These are phyloP conservation scores for Prenolepis imparis DNA, from an alignment of 2,888 invertebrate genomes.

Conservation along the genomic window DNA sequence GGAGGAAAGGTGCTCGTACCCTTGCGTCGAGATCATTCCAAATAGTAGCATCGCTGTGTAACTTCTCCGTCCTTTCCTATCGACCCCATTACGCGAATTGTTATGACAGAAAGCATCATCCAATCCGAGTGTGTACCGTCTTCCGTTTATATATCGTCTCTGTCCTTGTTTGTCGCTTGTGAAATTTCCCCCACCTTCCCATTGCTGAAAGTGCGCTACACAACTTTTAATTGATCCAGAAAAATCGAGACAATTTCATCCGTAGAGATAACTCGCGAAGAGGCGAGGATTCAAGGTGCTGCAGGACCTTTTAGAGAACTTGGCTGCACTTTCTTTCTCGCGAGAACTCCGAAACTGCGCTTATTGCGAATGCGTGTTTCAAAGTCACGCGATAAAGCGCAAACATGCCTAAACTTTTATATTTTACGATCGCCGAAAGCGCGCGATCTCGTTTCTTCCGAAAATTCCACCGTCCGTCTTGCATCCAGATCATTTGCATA, in stretches of 20 bases:
- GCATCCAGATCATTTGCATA: slow-evolving; percentile 35
- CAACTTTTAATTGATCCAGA: slow-evolving; percentile 23
- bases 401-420: slow-evolving; percentile 27
- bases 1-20: slow-evolving; percentile 68
- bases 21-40: slow-evolving; percentile 78
- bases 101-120: slow-evolving; percentile 80
- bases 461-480: slow-evolving; percentile 21
- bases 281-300: not conserved
- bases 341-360: slow-evolving; percentile 15
- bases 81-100: slow-evolving; percentile 75
- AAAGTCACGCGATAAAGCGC: slow-evolving; percentile 48
- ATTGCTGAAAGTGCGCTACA: not conserved
- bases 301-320: slow-evolving; percentile 5
- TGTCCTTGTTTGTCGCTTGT: slow-evolving; percentile 55
- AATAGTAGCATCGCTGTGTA: slow-evolving; percentile 72
- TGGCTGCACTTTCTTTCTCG: slow-evolving; percentile 25
- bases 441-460: slow-evolving; percentile 27
- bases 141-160: slow-evolving; percentile 62
- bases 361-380: slow-evolving; percentile 34
- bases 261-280: not conserved
- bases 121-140: slow-evolving; percentile 70
- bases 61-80: slow-evolving; percentile 68
- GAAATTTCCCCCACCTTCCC: not conserved
- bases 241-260: slow-evolving; percentile 11
- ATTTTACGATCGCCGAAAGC: slow-evolving; percentile 41